Conservation (phyloP, 1,140 invertebrate species). For the Delia radicum region DNA sequence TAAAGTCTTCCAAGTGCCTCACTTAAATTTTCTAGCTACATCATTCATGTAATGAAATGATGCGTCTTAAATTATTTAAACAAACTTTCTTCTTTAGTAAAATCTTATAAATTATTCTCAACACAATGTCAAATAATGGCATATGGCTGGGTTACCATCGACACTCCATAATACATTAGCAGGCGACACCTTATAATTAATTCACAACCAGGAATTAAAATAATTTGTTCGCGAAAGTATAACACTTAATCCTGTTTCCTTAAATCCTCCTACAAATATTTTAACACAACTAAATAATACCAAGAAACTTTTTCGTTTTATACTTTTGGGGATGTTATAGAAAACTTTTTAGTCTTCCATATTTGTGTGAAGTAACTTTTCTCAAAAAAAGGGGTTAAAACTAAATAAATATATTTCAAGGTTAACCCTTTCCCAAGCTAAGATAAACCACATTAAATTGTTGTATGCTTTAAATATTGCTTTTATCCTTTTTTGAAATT, state of each 20-base stretch:
- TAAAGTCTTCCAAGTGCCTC: no score
- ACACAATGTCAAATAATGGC: background rate
- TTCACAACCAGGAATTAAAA: constrained; percentile 23
- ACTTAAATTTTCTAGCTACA: background rate
- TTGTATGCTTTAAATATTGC: no score
- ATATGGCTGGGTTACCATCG: constrained; percentile 7
- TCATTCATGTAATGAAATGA: no score
- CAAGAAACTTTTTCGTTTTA: background rate
- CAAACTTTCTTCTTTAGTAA: background rate
- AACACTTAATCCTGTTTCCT: background rate
- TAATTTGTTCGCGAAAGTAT: constrained; percentile 1
- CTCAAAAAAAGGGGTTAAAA: background rate
- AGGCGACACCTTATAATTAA: constrained; percentile 20
- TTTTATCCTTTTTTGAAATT: background rate
- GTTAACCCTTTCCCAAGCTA: background rate
- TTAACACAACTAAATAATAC: no score
- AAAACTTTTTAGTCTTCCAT: background rate
- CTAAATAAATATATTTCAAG: background rate
- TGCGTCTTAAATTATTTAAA: background rate
- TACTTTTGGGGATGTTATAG: background rate
- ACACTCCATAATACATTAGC: constrained; percentile 15
- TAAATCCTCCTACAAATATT: background rate
- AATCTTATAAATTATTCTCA: constrained; percentile 17
- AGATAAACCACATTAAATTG: constrained; percentile 19
- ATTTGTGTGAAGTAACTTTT: background rate